These are phyloP conservation scores for Diceros bicornis DNA, from an alignment of 2,797 vertebrate genomes.

Conservation along the genomic window DNA sequence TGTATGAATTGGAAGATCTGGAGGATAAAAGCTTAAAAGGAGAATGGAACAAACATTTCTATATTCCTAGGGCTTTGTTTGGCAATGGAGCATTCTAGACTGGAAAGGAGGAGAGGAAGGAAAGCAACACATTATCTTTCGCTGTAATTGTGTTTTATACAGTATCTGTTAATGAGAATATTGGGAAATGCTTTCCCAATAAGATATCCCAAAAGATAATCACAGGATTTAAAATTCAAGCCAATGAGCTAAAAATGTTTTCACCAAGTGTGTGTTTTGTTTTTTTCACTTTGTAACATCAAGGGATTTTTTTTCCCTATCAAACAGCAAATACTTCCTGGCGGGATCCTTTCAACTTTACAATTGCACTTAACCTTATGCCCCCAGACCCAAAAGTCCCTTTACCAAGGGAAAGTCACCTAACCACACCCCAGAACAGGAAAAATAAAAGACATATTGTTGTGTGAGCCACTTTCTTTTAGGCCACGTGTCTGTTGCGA, in stretches of 20 bases:
- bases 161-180: neutral
- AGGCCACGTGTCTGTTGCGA: constrained; percentile 66
- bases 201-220: neutral
- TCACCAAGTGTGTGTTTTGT: neutral
- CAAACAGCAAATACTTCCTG: constrained; percentile 45
- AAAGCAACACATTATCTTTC: neutral
- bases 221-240: constrained; percentile 47
- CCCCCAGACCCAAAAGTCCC: constrained; percentile 74
- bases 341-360: constrained; percentile 47
- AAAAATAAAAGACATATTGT: constrained; percentile 69
- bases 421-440: constrained; percentile 75
- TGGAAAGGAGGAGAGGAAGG: neutral
- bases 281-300: constrained; percentile 50
- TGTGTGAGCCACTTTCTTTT: constrained; percentile 80
- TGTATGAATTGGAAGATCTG: neutral
- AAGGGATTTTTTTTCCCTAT: constrained; percentile 19
- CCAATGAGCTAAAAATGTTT: constrained; percentile 35
- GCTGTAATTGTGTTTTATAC: constrained; percentile 3
- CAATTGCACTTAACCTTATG: neutral
- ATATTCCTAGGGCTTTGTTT: neutral
- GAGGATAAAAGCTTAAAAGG: neutral
- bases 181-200: neutral
- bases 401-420: constrained; percentile 79
- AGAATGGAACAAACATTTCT: neutral
- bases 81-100: neutral